phyloP scores from a whole-genome alignment of 1,140 invertebrate species.

The Elymnias hypermnestra region DNA sequence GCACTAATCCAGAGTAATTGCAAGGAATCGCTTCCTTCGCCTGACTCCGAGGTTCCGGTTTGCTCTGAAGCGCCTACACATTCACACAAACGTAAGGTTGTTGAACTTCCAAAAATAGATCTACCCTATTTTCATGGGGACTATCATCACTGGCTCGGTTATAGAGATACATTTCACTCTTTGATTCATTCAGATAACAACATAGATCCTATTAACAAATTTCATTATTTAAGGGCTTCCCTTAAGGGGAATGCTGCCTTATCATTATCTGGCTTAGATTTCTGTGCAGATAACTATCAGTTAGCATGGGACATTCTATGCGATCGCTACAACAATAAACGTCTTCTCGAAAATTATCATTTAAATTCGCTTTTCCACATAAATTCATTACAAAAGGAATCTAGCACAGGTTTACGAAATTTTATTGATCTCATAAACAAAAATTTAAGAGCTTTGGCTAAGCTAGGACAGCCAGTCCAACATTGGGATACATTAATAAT shows the following conservation, averaged over 20 bases:
- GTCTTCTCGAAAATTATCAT: slow-evolving; percentile 25
- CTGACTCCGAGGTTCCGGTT: neutral
- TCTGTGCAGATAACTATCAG: slow-evolving; percentile 26
- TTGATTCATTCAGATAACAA: slow-evolving; percentile 1
- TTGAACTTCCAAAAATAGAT: neutral
- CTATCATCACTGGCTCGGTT: slow-evolving; percentile 3
- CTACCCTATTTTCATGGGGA: neutral
- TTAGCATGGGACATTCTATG: slow-evolving; percentile 25
- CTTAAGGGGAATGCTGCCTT: slow-evolving; percentile 17
- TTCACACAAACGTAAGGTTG: too few relatives aligned
- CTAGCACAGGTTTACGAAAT: slow-evolving; percentile 6
- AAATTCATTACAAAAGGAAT: slow-evolving; percentile 10
- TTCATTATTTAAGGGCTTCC: slow-evolving; percentile 7
- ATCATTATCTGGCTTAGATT: slow-evolving; percentile 22
- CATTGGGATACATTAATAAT: slow-evolving; percentile 20
- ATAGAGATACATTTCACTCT: slow-evolving; percentile 1
- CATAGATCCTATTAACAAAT: slow-evolving; percentile 1
- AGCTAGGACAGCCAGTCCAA: slow-evolving; percentile 12
- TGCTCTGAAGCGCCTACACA: neutral
- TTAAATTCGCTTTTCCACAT: slow-evolving; percentile 23
- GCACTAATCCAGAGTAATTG: too few relatives aligned
- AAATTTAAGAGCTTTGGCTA: slow-evolving; percentile 21
- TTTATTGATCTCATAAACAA: slow-evolving; percentile 17
- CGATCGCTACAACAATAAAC: slow-evolving; percentile 22
- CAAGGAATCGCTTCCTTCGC: neutral